Evolutionary conservation across 2,888 invertebrate species (phyloP), one percentile per base, ranked within the genome.

Genomic region (Leptodirus hochenwartii): DNA sequence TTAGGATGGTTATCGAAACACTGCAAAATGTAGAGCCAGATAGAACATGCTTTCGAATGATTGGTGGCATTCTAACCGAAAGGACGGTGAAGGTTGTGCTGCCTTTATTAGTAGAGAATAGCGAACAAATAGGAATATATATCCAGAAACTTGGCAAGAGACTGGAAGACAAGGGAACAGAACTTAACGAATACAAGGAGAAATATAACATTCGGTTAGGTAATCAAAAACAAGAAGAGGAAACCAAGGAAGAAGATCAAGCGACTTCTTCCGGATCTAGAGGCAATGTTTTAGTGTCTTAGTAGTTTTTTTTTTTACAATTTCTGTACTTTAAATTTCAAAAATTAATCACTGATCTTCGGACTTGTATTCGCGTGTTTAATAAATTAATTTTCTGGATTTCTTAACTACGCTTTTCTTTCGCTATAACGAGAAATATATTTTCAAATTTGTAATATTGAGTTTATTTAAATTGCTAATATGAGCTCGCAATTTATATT

Each of bases 31-130:
- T 90, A 13, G 82, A 85, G 47, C 70, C 68, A 9, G 68, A 70
- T 30, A 70, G 91, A 41, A 87, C 80, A 54, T 95, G 95, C 55
- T 95, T 80, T 55, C 71, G 91, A 46, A 71, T 93, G 64, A 75
- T 95, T 38, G 93, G 93, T 30, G 93, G 93, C 15, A 81, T 95
- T 33, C 61, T 95, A 31, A 85, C 88, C 38, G 91, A 95, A 58
- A 67, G 85, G 42, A 88, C 81, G 8, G 95, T 93, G 1, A 78
- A 75, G 48, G 90, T 87, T 43, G 81, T 95, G 28, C 58, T 91
- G 43, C 93, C 93, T 9, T 77, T 79, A 40, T 61, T 95, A 36
- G 58, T 69, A 38, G 65, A 67, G 39, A 91, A 88, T 54, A 70
- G 69, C 50, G 79, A 82, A 44, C 68, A 81, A 64, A 62, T 91